These are phyloP conservation scores for Physocephala rufipes DNA, from an alignment of 2,888 invertebrate species.

Conservation along the genomic window DNA sequence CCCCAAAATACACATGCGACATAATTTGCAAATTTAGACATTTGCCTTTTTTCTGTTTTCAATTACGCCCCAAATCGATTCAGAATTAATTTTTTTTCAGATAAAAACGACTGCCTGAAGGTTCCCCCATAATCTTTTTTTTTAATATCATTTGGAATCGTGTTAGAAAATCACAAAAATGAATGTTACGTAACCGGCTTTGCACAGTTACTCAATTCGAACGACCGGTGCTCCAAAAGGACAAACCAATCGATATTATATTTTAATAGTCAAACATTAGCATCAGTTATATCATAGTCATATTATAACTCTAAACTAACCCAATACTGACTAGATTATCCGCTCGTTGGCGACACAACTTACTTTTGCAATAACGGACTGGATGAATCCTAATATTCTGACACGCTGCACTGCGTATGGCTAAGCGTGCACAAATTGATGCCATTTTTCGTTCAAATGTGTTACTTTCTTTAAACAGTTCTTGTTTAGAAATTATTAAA, in stretches of 20 bases:
- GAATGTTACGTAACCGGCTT: constrained; percentile 46
- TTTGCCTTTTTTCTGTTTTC: neutral
- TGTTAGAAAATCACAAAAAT: constrained; percentile 22
- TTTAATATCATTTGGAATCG: constrained; percentile 32
- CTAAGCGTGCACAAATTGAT: constrained; percentile 78
- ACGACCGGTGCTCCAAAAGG: constrained; percentile 16
- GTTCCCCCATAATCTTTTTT: constrained; percentile 12
- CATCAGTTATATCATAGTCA: constrained; percentile 37
- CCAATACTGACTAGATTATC: neutral
- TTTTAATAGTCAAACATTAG: neutral
- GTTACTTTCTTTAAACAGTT: constrained; percentile 13
- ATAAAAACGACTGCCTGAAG: constrained; percentile 40
- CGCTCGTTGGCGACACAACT: constrained; percentile 58
- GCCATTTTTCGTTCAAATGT: constrained; percentile 71
- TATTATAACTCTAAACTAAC: neutral
- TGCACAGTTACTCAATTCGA: constrained; percentile 14
- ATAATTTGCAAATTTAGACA: neutral
- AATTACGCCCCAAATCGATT: neutral
- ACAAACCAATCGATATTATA: neutral
- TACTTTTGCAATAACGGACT: constrained; percentile 75
- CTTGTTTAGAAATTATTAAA: constrained; percentile 40
- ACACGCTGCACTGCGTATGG: constrained; percentile 73
- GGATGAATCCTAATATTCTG: constrained; percentile 72
- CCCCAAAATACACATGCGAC: neutral
- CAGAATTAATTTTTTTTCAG: constrained; percentile 39